These are phyloP conservation scores for Bufo bufo DNA, from an alignment of 2,113 vertebrate genomes.

Conservation along the genomic window DNA sequence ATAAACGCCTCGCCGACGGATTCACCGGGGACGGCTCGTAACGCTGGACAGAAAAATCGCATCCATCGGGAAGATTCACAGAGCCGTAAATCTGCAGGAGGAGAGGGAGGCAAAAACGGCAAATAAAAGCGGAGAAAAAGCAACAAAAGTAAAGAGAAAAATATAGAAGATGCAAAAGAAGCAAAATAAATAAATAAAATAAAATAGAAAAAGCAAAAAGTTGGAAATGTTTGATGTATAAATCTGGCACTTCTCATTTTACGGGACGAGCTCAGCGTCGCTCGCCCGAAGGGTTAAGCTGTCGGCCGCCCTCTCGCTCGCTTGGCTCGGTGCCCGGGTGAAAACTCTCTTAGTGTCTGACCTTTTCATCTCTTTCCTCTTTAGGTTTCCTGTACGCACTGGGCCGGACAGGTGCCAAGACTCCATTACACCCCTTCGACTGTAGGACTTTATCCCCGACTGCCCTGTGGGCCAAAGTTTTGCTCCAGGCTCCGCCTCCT, in stretches of 20 bases:
- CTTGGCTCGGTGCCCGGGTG: slow-evolving; percentile 45
- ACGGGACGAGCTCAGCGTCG: neutral
- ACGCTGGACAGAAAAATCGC: neutral
- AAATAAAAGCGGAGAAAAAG: no score
- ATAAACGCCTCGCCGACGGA: neutral
- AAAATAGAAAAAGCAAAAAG: no score
- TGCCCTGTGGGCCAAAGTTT: slow-evolving; percentile 17
- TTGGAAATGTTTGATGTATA: no score
- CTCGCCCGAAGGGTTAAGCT: slow-evolving; percentile 44
- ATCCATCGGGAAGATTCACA: no score
- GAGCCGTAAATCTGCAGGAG: no score
- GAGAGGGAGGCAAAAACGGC: no score
- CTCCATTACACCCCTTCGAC: slow-evolving; percentile 17
- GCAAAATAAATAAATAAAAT: no score
- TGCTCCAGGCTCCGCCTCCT: neutral
- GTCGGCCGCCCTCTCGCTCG: slow-evolving; percentile 29
- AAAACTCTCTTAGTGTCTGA: slow-evolving; percentile 54
- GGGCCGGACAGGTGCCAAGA: slow-evolving; percentile 54
- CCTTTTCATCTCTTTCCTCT: slow-evolving; percentile 59
- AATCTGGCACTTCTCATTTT: no score
- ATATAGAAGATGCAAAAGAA: no score
- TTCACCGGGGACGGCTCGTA: neutral
- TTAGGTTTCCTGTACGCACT: slow-evolving; percentile 57
- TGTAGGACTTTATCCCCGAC: slow-evolving; percentile 40
- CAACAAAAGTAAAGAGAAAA: no score